Evolutionary conservation across 2,888 invertebrate genomes (phyloP).

Genomic region (Gymnoscelis rufifasciata): DNA sequence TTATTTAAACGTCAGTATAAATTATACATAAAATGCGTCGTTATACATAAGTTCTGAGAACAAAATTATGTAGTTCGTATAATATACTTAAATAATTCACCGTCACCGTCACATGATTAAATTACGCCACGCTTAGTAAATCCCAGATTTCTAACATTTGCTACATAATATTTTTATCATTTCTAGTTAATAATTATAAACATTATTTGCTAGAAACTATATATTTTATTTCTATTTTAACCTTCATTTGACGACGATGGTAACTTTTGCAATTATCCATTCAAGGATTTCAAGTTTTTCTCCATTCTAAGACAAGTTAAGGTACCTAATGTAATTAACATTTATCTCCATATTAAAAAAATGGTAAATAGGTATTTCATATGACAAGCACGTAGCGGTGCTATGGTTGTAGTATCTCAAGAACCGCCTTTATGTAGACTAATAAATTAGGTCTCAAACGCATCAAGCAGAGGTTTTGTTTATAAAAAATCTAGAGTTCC

Average conservation of each 20-base stretch:
- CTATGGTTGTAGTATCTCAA: background rate
- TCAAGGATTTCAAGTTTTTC: constrained; percentile 32
- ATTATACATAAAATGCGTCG: too few relatives aligned
- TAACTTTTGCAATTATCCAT: constrained; percentile 32
- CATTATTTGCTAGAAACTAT: background rate
- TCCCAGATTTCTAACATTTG: too few relatives aligned
- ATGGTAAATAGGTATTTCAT: background rate
- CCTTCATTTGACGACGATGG: constrained; percentile 9
- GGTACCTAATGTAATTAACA: too few relatives aligned
- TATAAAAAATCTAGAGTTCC: too few relatives aligned
- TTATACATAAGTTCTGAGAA: too few relatives aligned
- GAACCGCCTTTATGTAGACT: background rate
- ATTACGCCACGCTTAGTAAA: too few relatives aligned
- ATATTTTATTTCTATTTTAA: constrained; percentile 6
- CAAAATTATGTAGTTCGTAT: too few relatives aligned
- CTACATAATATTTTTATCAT: too few relatives aligned
- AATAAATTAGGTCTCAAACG: background rate
- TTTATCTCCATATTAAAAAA: background rate
- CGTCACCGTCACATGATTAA: too few relatives aligned
- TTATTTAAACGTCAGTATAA: too few relatives aligned
- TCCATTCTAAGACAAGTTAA: constrained; percentile 7
- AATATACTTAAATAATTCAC: too few relatives aligned
- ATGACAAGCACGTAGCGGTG: background rate
- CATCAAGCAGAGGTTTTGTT: too few relatives aligned
- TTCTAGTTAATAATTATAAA: background rate